Evolutionary conservation across 2,888 invertebrate species (phyloP), one percentile per base, ranked within the genome.

Genomic region (Aleiodes testaceus): DNA sequence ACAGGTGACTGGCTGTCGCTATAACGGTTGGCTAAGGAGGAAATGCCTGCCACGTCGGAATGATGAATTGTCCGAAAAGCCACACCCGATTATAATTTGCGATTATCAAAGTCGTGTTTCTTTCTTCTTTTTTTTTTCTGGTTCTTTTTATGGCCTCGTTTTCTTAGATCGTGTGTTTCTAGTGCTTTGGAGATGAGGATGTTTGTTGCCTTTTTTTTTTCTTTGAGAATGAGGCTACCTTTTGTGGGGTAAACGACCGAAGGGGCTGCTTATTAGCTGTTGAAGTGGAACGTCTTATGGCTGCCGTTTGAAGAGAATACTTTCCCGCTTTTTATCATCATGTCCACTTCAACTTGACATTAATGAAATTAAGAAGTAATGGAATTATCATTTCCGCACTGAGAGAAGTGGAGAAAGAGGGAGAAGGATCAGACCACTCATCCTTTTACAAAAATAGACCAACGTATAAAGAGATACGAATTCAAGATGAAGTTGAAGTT

Each of bases 11-110:
- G 69, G 50, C 64, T 65, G 75, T 75, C 53, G 66, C 30, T 65
- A 55, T 36, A 66, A 61, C 66, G 72, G 72, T 70, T 70, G 73
- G 72, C 55, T 65, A 71, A 73, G 76, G 70, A 77, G 74, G 75
- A 73, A 75, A 73, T 69, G 74, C 71, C 80, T 80, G 82, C 81
- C 82, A 36, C 69, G 75, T 80, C 78, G 76, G 72, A 75, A 83
- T 83, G 82, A 83, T 82, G 75, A 80, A 83, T 83, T 74, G 78
- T 78, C 78, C 70, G 77, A 78, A 79, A 80, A 75, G 77, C 69
- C 73, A 66, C 20, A 42, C 16, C 45, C 44, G 69, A 74, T 75
- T 74, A 78, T 78, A 77, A 78, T 75, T 78, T 74, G 76, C 74
- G 77, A 79, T 79, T 76, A 76, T 69, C 66, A 65, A 50, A 59